Evolutionary conservation across 1,140 invertebrate species (phyloP), one percentile per base, ranked within the genome.

Genomic region (Drosophila tani): DNA sequence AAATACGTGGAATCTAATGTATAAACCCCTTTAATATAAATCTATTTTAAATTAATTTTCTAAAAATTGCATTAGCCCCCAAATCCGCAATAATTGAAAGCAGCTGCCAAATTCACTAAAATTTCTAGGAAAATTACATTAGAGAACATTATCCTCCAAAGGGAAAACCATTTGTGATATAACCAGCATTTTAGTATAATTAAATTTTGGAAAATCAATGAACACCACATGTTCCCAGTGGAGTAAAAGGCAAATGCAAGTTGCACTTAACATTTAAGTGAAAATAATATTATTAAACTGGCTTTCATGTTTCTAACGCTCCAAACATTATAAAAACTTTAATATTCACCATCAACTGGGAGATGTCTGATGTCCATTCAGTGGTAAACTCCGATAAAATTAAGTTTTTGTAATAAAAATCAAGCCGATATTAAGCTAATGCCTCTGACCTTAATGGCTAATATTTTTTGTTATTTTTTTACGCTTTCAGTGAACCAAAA

Each of bases 351-450:
- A 9, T 15, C 41, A 11, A 7, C 24, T 4, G 17, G 2, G 2
- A 29, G 35, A 12, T 27, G 9, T 8, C 8, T 41, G 5, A 19
- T 64, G 38, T 32, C 40, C 49, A 38, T 17, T 66, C 62, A 66
- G 3, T 46, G 49, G 40, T 14, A 29, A 73, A 51, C 21, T 38
- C 6, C 14, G 46, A 71, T 73, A 45, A 51, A 45, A 21, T 58
- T 14, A 50, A 73, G 45, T 73, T 60, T 73, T 45, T 38, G 29
- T 76, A 63, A 66, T 81, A 76, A 81, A 64, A 79, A 84, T 85
- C 63, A 81, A 53, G 63, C 56, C 51, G 81, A 75, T 76, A 86
- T 86, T 63, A 80, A 55, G 85, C 85, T 87, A 87, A 86, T 86
- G 79, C 64, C 43, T 29, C 27, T 73, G 83, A 87, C 79, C 83